phyloP scores from a whole-genome alignment of 1,140 invertebrate genomes.

The Neodiprion lecontei region DNA sequence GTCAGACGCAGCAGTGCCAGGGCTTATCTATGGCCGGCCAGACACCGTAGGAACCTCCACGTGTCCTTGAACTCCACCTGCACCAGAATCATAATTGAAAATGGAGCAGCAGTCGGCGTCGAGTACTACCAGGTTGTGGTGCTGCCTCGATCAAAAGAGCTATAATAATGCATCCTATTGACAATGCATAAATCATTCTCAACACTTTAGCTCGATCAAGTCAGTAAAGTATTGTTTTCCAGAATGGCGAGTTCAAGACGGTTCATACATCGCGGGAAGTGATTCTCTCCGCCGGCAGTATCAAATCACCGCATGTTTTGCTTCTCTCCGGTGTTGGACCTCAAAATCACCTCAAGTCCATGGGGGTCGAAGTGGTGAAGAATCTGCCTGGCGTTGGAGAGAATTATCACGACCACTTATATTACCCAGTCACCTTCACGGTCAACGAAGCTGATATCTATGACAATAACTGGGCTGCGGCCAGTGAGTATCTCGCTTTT shows the following conservation, averaged over 20 bases:
- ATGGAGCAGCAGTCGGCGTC: slow-evolving; percentile 37
- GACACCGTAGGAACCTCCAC: slow-evolving; percentile 72
- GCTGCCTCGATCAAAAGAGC: too few species aligned
- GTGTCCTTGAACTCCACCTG: slow-evolving; percentile 71
- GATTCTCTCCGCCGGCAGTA: slow-evolving; percentile 54
- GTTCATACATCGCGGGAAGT: slow-evolving; percentile 56
- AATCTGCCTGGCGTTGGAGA: slow-evolving; percentile 65
- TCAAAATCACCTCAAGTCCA: slow-evolving; percentile 52
- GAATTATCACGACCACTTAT: slow-evolving; percentile 62
- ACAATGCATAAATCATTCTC: too few species aligned
- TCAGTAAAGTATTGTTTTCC: slow-evolving; percentile 33
- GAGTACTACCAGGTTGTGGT: slow-evolving; percentile 34
- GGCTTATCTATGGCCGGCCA: slow-evolving; percentile 69
- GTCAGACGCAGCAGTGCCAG: slow-evolving; percentile 69
- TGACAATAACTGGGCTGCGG: slow-evolving; percentile 22
- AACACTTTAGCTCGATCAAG: slow-evolving; percentile 14
- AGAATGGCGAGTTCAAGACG: slow-evolving; percentile 49
- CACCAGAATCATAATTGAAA: slow-evolving; percentile 57
- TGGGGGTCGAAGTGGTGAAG: slow-evolving; percentile 45
- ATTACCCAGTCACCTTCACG: slow-evolving; percentile 42
- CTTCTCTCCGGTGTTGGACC: slow-evolving; percentile 68
- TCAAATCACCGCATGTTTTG: slow-evolving; percentile 61
- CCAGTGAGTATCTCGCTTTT: slow-evolving; percentile 53
- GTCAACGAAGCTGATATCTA: slow-evolving; percentile 12
- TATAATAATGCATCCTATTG: too few species aligned